Evolutionary conservation across 2,888 invertebrate species (phyloP).

Genomic region (Bruchidius siliquastri): DNA sequence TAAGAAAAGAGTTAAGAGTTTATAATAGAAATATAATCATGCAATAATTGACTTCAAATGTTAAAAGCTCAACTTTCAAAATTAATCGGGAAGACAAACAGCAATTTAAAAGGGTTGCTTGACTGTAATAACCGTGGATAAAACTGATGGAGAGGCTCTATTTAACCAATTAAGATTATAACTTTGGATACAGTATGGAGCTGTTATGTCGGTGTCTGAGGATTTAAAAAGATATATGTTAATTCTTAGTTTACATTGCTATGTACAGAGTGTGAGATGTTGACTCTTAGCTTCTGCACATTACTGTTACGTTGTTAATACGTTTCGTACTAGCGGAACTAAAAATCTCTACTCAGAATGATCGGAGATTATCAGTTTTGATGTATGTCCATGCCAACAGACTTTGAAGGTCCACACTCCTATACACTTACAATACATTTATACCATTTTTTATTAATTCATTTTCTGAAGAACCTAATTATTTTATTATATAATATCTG

Average conservation of each 20-base stretch:
- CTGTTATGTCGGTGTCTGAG: neutral
- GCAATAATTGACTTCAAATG: neutral
- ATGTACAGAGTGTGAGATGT: neutral
- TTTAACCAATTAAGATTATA: neutral
- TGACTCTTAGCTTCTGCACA: neutral
- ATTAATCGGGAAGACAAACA: neutral
- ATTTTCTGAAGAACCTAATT: too few relatives aligned
- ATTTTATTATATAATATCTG: too few relatives aligned
- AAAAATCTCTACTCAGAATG: too few relatives aligned
- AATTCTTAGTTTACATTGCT: neutral
- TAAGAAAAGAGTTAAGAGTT: neutral
- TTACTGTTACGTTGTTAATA: too few relatives aligned
- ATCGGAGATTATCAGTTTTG: too few relatives aligned
- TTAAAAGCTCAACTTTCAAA: neutral
- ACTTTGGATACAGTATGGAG: neutral
- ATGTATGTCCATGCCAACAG: too few relatives aligned
- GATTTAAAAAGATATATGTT: neutral
- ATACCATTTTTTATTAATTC: too few relatives aligned
- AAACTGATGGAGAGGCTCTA: neutral
- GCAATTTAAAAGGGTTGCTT: neutral
- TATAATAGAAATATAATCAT: neutral
- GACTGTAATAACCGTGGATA: neutral
- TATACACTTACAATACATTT: too few relatives aligned
- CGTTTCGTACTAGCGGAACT: too few relatives aligned
- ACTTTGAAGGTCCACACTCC: too few relatives aligned